Percentiles rank a stretch among this genome's conserved stretches.
phyloP scores from a whole-genome alignment of 2,888 invertebrate genomes.

The Agapostemon virescens region DNA sequence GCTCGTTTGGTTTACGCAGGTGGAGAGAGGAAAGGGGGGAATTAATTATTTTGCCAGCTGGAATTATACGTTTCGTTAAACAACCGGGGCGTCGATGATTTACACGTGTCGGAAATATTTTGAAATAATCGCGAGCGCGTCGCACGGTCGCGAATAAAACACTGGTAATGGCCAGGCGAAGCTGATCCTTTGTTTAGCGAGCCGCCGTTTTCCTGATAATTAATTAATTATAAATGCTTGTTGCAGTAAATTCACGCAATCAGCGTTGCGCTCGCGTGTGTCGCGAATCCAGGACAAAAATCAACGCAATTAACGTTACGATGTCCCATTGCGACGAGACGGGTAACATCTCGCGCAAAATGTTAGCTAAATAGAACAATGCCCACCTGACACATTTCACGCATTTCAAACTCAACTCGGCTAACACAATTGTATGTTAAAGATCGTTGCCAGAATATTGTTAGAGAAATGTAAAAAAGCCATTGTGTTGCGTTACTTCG shows the following conservation, averaged over 20 bases:
- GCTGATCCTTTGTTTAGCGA: constrained; percentile 38
- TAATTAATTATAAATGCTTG: constrained; percentile 41
- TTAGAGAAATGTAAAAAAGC: not conserved
- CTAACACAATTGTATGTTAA: not conserved
- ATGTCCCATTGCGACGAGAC: not conserved
- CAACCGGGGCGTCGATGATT: constrained; percentile 29
- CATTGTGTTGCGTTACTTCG: not conserved
- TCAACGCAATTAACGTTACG: constrained; percentile 7
- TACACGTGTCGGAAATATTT: constrained; percentile 25
- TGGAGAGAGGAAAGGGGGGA: no score
- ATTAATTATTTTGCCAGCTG: not conserved
- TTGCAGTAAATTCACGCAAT: constrained; percentile 12
- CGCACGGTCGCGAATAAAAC: constrained; percentile 41
- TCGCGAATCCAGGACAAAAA: not conserved
- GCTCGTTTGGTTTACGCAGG: not conserved
- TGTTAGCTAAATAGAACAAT: no score
- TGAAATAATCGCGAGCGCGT: constrained; percentile 43
- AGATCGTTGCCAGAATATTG: not conserved
- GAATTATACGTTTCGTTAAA: constrained; percentile 47
- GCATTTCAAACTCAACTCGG: not conserved
- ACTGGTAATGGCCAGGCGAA: constrained; percentile 25
- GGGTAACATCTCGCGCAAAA: not conserved
- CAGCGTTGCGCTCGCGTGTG: not conserved
- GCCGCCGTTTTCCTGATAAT: constrained; percentile 24
- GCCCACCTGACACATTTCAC: no score